Percentiles rank a stretch among this genome's conserved stretches.
Conservation (phyloP, 1,140 invertebrate genomes). For the Diachasma alloeum region DNA sequence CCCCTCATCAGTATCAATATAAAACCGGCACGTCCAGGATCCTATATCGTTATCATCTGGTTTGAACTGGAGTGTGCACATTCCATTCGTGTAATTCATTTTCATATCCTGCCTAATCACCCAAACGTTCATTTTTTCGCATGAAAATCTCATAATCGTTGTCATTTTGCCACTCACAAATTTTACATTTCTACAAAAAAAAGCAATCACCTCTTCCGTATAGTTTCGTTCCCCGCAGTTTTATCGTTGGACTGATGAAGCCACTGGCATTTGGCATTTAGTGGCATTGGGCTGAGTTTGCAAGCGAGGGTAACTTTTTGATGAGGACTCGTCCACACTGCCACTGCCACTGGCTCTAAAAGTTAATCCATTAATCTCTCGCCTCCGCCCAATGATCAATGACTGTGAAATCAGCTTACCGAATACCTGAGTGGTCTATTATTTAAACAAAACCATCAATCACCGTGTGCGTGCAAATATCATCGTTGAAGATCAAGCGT, state of each 20-base stretch:
- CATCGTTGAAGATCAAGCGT: background rate
- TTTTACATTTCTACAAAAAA: background rate
- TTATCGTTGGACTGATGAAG: constrained; percentile 46
- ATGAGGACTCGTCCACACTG: constrained; percentile 54
- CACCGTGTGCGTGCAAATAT: constrained; percentile 1
- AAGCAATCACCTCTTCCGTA: constrained; percentile 14
- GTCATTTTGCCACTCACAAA: constrained; percentile 26
- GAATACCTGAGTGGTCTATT: background rate
- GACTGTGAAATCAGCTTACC: background rate
- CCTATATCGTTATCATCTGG: constrained; percentile 55
- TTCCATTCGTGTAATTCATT: constrained; percentile 54
- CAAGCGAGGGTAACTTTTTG: constrained; percentile 58
- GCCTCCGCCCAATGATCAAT: background rate
- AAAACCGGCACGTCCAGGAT: constrained; percentile 57
- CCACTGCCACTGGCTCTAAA: constrained; percentile 54
- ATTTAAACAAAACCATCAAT: background rate
- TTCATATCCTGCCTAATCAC: constrained; percentile 45
- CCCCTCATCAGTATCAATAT: constrained; percentile 31
- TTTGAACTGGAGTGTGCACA: constrained; percentile 57
- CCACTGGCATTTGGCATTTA: constrained; percentile 54
- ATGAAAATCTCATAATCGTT: constrained; percentile 35
- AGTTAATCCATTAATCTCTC: constrained; percentile 18
- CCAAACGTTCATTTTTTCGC: constrained; percentile 35
- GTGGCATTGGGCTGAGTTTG: constrained; percentile 42
- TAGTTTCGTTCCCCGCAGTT: background rate